Percentiles rank a stretch among this genome's conserved stretches.
phyloP scores from a whole-genome alignment of 2,888 invertebrate genomes.

The Phania funesta region DNA sequence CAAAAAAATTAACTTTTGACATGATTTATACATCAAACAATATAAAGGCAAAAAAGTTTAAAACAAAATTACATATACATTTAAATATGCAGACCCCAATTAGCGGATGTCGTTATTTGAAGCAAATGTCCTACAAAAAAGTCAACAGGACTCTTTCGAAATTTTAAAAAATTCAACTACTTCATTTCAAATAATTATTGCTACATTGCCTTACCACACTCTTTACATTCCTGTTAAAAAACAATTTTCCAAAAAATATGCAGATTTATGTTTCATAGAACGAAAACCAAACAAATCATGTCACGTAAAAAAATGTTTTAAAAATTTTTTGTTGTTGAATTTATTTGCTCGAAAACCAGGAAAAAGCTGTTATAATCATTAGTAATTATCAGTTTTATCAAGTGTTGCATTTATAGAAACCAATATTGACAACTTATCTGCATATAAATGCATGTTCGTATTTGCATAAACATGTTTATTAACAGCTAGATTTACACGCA shows the following conservation, averaged over 20 bases:
- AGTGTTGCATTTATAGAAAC: constrained; percentile 30
- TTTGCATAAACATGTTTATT: constrained; percentile 24
- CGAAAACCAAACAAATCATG: background rate
- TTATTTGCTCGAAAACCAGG: background rate
- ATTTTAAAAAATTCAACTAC: no score
- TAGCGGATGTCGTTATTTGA: no score
- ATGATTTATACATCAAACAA: background rate
- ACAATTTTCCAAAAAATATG: no score
- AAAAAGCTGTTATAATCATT: constrained; percentile 10
- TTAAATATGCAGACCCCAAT: no score
- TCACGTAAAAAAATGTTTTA: constrained; percentile 31
- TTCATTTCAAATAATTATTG: no score
- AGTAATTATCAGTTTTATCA: constrained; percentile 36
- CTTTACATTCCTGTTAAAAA: no score
- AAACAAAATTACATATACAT: no score
- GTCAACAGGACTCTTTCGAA: no score
- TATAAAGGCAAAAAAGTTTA: background rate
- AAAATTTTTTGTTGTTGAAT: background rate
- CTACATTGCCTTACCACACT: no score
- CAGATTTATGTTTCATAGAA: background rate
- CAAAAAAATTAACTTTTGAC: background rate
- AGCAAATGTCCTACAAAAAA: no score
- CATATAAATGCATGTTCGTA: background rate
- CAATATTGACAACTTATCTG: constrained; percentile 9
- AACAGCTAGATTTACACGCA: constrained; percentile 1